Conservation (phyloP, 2,113 vertebrate genomes). For the Zosterops hypoxanthus region DNA sequence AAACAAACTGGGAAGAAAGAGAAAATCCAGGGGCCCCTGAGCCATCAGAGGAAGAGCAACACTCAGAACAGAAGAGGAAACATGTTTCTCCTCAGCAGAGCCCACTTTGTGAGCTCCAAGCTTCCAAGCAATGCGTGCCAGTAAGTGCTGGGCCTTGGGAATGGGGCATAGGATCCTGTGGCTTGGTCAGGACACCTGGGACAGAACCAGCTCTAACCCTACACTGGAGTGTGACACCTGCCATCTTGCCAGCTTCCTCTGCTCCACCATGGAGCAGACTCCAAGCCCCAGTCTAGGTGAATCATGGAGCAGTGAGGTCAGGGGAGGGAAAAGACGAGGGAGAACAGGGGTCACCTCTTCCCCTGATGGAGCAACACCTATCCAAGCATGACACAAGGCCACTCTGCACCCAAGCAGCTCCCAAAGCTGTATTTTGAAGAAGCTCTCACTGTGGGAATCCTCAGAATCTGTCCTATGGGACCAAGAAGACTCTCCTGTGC, state of each 20-base stretch:
- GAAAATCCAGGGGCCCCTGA: not conserved
- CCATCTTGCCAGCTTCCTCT: not conserved
- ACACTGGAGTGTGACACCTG: not conserved
- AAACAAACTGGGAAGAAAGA: not conserved
- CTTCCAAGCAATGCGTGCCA: rapidly evolving
- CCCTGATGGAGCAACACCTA: not conserved
- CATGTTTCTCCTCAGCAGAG: not conserved
- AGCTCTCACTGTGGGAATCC: not conserved
- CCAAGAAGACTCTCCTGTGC: not conserved
- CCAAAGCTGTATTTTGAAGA: not conserved
- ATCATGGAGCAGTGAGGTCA: rapidly evolving
- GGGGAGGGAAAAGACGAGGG: not conserved
- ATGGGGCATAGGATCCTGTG: not conserved
- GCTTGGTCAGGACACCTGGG: not conserved
- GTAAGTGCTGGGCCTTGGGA: not conserved
- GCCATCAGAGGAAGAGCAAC: not conserved
- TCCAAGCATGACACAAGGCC: not conserved
- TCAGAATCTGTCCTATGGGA: not conserved
- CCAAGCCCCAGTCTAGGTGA: not conserved
- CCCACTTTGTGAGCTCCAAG: not conserved
- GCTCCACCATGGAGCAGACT: not conserved
- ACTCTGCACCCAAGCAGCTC: not conserved
- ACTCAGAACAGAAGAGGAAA: not conserved
- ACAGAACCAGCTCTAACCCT: not conserved
- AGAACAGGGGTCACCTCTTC: not conserved